Base-by-base conservation (phyloP, 2,113 vertebrate species). In the Lasiurus borealis region DNA sequence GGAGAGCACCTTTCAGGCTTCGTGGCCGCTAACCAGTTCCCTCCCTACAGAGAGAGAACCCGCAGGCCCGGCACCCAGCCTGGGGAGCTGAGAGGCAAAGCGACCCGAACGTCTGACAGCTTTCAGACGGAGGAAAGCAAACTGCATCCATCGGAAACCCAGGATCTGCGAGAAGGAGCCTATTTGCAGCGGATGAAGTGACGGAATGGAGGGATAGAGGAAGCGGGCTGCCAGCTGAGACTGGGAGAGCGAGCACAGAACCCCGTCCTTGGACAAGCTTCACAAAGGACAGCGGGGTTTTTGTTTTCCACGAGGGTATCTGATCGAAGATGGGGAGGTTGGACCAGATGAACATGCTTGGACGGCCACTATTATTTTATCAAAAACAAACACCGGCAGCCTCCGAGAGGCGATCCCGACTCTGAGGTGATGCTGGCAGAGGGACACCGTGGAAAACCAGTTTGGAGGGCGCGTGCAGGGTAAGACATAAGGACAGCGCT, bases 1-100 rank as follows among this genome's bases (percentile, higher is more conserved):
- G 77, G 97, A 97, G 85, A 95, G 93, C 85, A 93, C 95, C 91
- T 90, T 95, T 31, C 97, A 76, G 97, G 96, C 97, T 97, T 96
- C 62, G 73, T 85, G 96, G 97, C 96, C 95, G 78, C 73, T 73
- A 31, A 97, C 94, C 93, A 98, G 86, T 54, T 89, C 96, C 73
- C 95, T 59, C 88, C 87, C 90, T 44, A 52, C 15, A 82, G 97
- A 97, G 90, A 96, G 50, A 93, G 54, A 96, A 95, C 11, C 88
- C 48, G 82, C 50, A 89, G 96, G 44, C 3, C 36, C 50, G 46
- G n/a, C 72, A 62, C 69, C 91, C 92, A 73, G 62, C 75, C 36
- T 64, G 54, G 57, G 44, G 92, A 97, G 89, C 6, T 6, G 78
- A 44, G 97, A 97, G 93, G 54, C 50, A 93, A 1, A 66, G n/a